phyloP scores from a whole-genome alignment of 2,113 vertebrate species.

The Trichomycterus rosablanca region DNA sequence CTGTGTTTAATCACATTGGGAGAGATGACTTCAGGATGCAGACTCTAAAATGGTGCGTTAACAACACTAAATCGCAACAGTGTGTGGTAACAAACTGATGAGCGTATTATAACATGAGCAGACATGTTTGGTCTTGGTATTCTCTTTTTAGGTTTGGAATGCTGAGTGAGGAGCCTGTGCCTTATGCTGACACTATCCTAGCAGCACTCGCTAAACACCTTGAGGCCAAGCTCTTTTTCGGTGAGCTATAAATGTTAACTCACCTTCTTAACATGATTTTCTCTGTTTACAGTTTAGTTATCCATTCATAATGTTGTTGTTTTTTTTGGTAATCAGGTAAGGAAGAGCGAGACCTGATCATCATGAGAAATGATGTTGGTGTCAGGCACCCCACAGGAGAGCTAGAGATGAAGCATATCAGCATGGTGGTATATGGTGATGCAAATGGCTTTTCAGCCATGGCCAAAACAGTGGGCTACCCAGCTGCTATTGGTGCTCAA shows the following conservation, averaged over 20 bases:
- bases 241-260: constrained; percentile 59
- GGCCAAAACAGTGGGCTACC: constrained; percentile 94
- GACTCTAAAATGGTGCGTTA: constrained; percentile 74
- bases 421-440: constrained; percentile 89
- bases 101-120: not conserved
- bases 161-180: constrained; percentile 78
- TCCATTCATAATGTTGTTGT: not conserved
- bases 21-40: constrained; percentile 76
- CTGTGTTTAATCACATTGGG: constrained; percentile 68
- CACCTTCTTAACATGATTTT: not conserved
- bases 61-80: not conserved
- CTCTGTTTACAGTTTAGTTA: not conserved
- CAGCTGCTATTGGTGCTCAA: constrained; percentile 83
- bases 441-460: constrained; percentile 87
- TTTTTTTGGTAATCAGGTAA: constrained; percentile 62
- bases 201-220: constrained; percentile 84
- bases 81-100: not conserved
- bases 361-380: constrained; percentile 87
- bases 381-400: constrained; percentile 88
- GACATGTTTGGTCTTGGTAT: not conserved
- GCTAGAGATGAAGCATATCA: constrained; percentile 83
- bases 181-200: constrained; percentile 76
- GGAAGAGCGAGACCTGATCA: constrained; percentile 86
- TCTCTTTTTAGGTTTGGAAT: constrained; percentile 78
- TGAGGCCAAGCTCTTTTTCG: constrained; percentile 80